Base-by-base conservation (phyloP, 2,113 vertebrate species). In the Corvus hawaiiensis region DNA sequence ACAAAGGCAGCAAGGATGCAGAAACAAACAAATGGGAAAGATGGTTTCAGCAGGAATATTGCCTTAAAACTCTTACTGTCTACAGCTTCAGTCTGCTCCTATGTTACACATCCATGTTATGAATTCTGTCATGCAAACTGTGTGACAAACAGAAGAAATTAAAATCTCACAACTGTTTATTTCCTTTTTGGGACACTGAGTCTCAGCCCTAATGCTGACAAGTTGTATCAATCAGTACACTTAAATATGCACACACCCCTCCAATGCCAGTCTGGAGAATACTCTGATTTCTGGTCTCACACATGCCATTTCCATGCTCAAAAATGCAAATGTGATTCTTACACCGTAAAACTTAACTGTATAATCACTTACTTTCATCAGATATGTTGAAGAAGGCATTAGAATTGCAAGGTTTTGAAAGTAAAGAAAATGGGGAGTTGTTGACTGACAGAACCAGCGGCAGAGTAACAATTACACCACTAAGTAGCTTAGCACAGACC, bases 111-210 rank as follows among this genome's bases (percentile, higher is more conserved):
- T 7, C 28, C 14, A 49, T 19, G 17, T 74, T n/a, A 44, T 0
- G 20, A 90, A 51, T n/a, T 56, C 24, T 18, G 35, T 23, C 46
- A 55, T 0, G 0, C 9, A 80, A 37, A 28, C 20, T 66, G 32
- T 2, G 13, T 26, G n/a, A 73, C 41, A 89, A 77, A 61, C 3
- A 54, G 18, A 89, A 89, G 52, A 85, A 75, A 78, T 58, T 49
- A 71, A 77, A 51, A 51, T 30, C 55, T 69, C 63, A 46, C 14
- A 52, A 27, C 41, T 71, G 24, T 23, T 61, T 61, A 56, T 77
- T 78, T 86, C 37, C 46, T 61, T 49, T 69, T 71, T 33, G 23
- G 16, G 64, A 89, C 22, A 26, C 11, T 32, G 61, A 43, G 22
- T 69, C 32, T 81, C 41, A 80, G 72, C 28, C 69, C 55, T 51